A percentile compares a stretch with the other conserved stretches of the same genome.
phyloP scores from a whole-genome alignment of 2,797 vertebrate species.

The Myripristis murdjan region DNA sequence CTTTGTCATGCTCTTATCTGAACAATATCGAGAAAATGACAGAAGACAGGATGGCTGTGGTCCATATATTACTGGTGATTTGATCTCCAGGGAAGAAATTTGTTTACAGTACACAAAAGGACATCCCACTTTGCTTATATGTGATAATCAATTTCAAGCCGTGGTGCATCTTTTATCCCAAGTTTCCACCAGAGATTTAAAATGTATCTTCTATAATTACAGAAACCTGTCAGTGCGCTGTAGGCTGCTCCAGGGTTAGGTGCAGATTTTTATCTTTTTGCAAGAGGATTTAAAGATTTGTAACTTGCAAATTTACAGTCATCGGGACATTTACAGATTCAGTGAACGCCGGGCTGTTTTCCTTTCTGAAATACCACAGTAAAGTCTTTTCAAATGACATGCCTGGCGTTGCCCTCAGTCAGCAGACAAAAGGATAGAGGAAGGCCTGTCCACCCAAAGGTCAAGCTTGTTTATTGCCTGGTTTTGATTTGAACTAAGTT shows the following conservation, averaged over 20 bases:
- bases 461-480: conserved; percentile 29
- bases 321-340: not conserved
- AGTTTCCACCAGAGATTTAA: no score
- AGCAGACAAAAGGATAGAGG: conserved; percentile 19
- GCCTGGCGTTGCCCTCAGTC: conserved; percentile 14
- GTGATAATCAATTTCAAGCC: not conserved
- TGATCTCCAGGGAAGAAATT: not conserved
- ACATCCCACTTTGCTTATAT: not conserved
- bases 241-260: not conserved
- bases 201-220: not conserved
- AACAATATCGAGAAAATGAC: not conserved
- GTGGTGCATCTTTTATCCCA: not conserved
- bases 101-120: conserved; percentile 1
- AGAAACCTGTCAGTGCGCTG: not conserved
- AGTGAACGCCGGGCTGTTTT: conserved; percentile 5
- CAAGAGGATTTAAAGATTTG: conserved; percentile 13
- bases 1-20: no score
- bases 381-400: conserved; percentile 30
- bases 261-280: conserved; percentile 7
- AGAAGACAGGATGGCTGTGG: not conserved
- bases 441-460: conserved; percentile 32
- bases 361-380: conserved; percentile 38
- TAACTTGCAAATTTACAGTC: conserved; percentile 10
- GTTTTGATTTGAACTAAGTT: conserved; percentile 22
- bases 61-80: not conserved